These are phyloP conservation scores for Anguilla obscura DNA, from an alignment of 2,797 vertebrate genomes.

Conservation along the genomic window DNA sequence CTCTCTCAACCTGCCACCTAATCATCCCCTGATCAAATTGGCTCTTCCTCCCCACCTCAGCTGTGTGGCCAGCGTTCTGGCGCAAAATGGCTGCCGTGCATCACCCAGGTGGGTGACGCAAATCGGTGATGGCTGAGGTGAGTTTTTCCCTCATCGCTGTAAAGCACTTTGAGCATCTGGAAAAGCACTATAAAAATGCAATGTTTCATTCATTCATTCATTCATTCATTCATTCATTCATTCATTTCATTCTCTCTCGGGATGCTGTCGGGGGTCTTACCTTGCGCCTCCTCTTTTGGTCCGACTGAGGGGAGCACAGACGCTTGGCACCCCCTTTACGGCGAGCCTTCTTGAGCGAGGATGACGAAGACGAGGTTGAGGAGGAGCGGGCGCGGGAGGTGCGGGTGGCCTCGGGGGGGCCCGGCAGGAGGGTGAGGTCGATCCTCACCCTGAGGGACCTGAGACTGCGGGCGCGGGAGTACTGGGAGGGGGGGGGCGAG, in stretches of 20 bases:
- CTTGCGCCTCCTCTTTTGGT: constrained; percentile 88
- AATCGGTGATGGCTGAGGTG: too few relatives aligned
- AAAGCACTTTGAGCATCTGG: too few relatives aligned
- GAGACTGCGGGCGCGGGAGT: constrained; percentile 75
- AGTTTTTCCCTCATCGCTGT: too few relatives aligned
- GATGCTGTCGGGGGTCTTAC: constrained; percentile 56
- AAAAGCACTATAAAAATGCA: too few relatives aligned
- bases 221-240: too few relatives aligned
- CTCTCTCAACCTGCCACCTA: too few relatives aligned
- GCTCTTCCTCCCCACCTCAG: too few relatives aligned
- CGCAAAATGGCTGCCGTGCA: too few relatives aligned
- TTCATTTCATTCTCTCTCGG: background rate
- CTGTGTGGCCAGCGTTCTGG: too few relatives aligned
- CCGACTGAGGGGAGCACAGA: constrained; percentile 63
- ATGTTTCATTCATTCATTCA: too few relatives aligned
- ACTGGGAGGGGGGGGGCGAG: constrained; percentile 49
- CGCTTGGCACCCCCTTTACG: constrained; percentile 70
- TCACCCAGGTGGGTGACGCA: too few relatives aligned
- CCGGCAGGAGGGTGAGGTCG: constrained; percentile 88
- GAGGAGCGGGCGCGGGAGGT: constrained; percentile 50
- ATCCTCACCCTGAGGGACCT: constrained; percentile 94
- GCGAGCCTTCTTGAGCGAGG: constrained; percentile 63
- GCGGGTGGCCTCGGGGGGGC: constrained; percentile 75
- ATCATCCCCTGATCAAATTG: too few relatives aligned
- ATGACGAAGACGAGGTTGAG: constrained; percentile 57